phyloP scores from a whole-genome alignment of 2,888 invertebrate species.

The Carcina quercana region DNA sequence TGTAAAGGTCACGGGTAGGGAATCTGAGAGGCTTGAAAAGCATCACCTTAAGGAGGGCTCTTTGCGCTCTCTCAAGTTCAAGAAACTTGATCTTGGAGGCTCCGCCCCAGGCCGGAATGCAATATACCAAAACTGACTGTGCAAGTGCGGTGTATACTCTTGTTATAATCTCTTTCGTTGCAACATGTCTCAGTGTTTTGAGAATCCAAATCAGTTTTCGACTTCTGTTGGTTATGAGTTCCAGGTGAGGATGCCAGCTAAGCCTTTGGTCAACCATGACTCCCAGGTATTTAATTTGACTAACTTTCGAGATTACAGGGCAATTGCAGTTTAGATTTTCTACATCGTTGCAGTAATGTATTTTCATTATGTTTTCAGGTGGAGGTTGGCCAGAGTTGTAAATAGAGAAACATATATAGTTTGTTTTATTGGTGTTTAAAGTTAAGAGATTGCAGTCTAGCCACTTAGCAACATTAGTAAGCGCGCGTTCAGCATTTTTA shows the following conservation, averaged over 20 bases:
- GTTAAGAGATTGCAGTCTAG: not conserved
- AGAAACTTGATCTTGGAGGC: too few relatives aligned
- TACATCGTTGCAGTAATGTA: not conserved
- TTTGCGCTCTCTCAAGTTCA: too few relatives aligned
- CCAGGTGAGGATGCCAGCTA: not conserved
- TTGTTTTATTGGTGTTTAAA: not conserved
- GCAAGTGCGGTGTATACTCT: not conserved
- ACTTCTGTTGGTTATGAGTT: conserved; percentile 11
- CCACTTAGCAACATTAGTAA: not conserved
- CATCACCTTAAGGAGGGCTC: too few relatives aligned
- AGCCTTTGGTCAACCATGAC: not conserved
- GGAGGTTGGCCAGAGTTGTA: not conserved
- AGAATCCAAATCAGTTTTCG: conserved; percentile 8
- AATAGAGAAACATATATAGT: not conserved
- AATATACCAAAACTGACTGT: not conserved
- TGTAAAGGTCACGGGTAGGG: too few relatives aligned
- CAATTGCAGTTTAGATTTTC: not conserved
- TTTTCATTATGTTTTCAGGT: not conserved
- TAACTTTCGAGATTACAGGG: not conserved
- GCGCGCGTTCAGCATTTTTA: not conserved
- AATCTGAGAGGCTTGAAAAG: too few relatives aligned
- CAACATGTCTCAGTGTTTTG: not conserved
- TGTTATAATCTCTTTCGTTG: not conserved
- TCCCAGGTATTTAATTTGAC: not conserved
- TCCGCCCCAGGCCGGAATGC: not conserved